A percentile compares a stretch with the other conserved stretches of the same genome.
Conservation (phyloP, 2,113 vertebrate species). For the Sminthopsis crassicaudata region DNA sequence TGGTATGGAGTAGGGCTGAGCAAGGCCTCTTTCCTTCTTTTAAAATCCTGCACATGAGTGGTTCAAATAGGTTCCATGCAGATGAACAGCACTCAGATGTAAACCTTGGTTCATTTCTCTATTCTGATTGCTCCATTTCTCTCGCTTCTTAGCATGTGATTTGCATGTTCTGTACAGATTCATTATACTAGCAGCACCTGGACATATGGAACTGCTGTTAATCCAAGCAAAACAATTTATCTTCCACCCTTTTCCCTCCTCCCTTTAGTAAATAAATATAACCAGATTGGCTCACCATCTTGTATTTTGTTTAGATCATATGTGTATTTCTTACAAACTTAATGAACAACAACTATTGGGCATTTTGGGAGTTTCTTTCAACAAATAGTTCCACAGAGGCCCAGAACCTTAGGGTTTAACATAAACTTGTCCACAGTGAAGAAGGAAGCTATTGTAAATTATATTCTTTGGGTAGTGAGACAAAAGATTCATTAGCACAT, state of each 20-base stretch:
- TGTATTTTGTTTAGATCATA: not conserved
- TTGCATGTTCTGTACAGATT: not conserved
- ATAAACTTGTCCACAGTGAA: constrained; percentile 16
- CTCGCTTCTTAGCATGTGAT: not conserved
- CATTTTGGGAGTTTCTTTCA: not conserved
- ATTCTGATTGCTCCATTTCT: not conserved
- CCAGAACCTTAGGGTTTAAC: constrained; percentile 12
- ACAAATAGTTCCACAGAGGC: constrained; percentile 22
- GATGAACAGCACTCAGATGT: not conserved
- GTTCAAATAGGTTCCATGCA: not conserved
- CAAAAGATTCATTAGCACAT: not conserved
- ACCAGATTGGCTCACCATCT: not conserved
- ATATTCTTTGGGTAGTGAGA: not conserved
- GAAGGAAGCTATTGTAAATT: not conserved
- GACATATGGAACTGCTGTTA: not conserved
- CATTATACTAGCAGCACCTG: not conserved
- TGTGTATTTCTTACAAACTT: constrained; percentile 17
- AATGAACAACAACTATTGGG: not conserved
- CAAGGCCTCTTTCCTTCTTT: not conserved
- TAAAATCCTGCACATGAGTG: not conserved
- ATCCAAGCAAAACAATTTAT: not conserved
- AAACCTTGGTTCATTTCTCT: not conserved
- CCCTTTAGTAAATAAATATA: not conserved
- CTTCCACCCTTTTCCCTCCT: not conserved
- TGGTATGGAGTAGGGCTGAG: not conserved